Evolutionary conservation across 2,888 invertebrate species (phyloP).

Genomic region (Vesta saturnalis): DNA sequence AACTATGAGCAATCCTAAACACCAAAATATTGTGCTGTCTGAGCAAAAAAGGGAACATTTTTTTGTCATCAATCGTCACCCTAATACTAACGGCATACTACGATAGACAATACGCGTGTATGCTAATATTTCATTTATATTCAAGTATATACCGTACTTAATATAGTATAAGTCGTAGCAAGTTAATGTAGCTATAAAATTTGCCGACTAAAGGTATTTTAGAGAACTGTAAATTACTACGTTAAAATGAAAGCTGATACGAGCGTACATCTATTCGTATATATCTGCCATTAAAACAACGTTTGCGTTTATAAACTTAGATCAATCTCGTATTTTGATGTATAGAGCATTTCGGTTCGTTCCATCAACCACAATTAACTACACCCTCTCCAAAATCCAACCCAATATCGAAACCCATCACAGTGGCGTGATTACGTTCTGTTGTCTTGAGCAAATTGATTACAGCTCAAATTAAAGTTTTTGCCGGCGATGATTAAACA

Average conservation of each 20-base stretch:
- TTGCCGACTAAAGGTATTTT: slow-evolving; percentile 1
- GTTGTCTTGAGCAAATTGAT: slow-evolving; percentile 62
- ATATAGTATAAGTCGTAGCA: slow-evolving; percentile 18
- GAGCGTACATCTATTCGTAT: not conserved
- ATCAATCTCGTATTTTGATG: slow-evolving; percentile 22
- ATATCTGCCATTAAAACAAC: slow-evolving; percentile 11
- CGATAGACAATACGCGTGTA: slow-evolving; percentile 1
- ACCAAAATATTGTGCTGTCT: too few relatives aligned
- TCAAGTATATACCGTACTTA: not conserved
- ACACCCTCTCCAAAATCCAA: slow-evolving; percentile 19
- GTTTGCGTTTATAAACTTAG: slow-evolving; percentile 27
- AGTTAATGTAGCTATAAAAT: slow-evolving; percentile 23
- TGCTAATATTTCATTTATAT: slow-evolving; percentile 1
- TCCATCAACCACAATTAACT: slow-evolving; percentile 37
- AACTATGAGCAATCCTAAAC: too few relatives aligned
- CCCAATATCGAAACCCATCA: slow-evolving; percentile 38
- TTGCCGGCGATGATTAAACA: slow-evolving; percentile 59
- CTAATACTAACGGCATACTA: too few relatives aligned
- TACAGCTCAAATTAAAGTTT: slow-evolving; percentile 61
- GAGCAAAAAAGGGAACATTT: too few relatives aligned
- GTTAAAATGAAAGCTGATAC: slow-evolving; percentile 16
- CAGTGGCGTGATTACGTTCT: slow-evolving; percentile 55
- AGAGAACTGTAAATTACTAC: slow-evolving; percentile 1
- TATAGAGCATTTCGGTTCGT: slow-evolving; percentile 26
- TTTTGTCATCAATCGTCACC: too few relatives aligned